Percentiles rank a stretch among this genome's conserved stretches.
Conservation (phyloP, 2,888 invertebrate genomes). For the Phyllotreta cruciferae region DNA sequence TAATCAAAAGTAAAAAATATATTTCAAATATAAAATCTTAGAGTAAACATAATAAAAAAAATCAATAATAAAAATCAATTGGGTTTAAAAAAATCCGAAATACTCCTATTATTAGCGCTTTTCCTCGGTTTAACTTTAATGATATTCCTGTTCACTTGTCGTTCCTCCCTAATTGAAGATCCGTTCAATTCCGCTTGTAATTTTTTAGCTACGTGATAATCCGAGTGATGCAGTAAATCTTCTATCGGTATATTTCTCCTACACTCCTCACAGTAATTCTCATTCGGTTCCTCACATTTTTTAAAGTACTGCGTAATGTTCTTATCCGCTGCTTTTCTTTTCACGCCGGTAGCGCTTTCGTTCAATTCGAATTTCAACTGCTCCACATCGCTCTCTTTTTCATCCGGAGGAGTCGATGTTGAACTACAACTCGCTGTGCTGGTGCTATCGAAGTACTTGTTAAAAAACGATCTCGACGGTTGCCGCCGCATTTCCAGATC, state of each 20-base stretch:
- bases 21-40: background rate
- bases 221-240: slow-evolving; percentile 73
- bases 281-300: slow-evolving; percentile 36
- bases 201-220: slow-evolving; percentile 85
- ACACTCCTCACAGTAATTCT: slow-evolving; percentile 29
- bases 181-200: slow-evolving; percentile 72
- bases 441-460: slow-evolving; percentile 43
- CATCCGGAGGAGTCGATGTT: slow-evolving; percentile 7
- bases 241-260: slow-evolving; percentile 53
- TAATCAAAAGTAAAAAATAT: background rate
- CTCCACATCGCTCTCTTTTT: background rate
- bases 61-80: background rate
- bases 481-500: slow-evolving; percentile 23
- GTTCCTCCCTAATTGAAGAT: background rate
- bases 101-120: background rate
- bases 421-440: too few relatives aligned
- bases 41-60: background rate
- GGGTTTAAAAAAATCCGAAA: slow-evolving; percentile 26
- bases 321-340: slow-evolving; percentile 21
- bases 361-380: slow-evolving; percentile 4
- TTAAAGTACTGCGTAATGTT: slow-evolving; percentile 43
- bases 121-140: slow-evolving; percentile 22
- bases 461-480: slow-evolving; percentile 48
- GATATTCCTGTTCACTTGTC: slow-evolving; percentile 3
- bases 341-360: slow-evolving; percentile 1